Evolutionary conservation across 1,140 invertebrate species (phyloP).

Genomic region (Drosophila bocqueti): DNA sequence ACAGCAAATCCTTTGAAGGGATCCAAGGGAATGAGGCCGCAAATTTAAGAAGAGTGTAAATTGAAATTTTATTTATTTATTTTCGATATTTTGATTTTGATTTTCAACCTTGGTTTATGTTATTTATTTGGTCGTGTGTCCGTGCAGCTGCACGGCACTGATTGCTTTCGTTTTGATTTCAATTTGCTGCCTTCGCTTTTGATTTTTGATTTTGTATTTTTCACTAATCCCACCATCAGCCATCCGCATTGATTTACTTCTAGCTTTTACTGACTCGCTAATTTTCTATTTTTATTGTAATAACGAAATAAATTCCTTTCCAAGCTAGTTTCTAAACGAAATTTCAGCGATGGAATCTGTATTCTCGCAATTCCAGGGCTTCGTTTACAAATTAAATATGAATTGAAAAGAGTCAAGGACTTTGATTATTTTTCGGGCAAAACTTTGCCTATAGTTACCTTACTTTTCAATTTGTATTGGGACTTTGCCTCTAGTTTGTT

Average conservation of each 20-base stretch:
- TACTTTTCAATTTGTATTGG: constrained; percentile 4
- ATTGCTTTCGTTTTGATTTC: constrained; percentile 37
- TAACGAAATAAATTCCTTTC: too few relatives aligned
- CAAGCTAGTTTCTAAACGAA: too few relatives aligned
- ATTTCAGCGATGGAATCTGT: neutral
- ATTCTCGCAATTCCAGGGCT: neutral
- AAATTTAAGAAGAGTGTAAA: constrained; percentile 24
- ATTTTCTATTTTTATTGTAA: neutral
- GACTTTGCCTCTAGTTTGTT: neutral
- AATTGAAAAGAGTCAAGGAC: neutral
- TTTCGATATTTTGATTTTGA: constrained; percentile 35
- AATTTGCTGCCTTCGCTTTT: constrained; percentile 19
- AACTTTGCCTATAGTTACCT: neutral
- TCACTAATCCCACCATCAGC: constrained; percentile 11
- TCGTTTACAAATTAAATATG: neutral
- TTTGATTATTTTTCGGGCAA: neutral
- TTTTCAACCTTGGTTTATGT: constrained; percentile 24
- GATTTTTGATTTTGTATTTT: constrained; percentile 5
- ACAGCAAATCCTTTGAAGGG: neutral
- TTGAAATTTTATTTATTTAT: constrained; percentile 53
- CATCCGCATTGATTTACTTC: constrained; percentile 1
- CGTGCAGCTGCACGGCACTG: constrained; percentile 20
- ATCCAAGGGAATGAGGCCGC: neutral
- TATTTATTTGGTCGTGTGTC: constrained; percentile 31
- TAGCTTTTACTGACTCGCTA: neutral